Base-by-base conservation (phyloP, 2,113 vertebrate species). In the Paralichthys olivaceus region DNA sequence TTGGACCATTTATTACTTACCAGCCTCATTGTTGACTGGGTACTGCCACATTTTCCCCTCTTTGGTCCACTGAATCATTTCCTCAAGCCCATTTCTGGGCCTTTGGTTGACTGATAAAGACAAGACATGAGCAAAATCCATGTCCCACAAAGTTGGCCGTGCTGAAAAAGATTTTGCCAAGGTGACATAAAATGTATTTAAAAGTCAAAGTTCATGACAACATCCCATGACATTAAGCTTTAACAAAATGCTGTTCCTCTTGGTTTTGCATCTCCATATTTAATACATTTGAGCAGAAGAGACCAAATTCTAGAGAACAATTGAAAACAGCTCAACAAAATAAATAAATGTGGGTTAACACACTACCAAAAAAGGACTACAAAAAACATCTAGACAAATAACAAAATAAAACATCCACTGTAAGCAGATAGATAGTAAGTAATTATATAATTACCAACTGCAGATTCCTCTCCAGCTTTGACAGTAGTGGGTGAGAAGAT, bases 41-140 rank as follows among this genome's bases (percentile, higher is more conserved):
- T 94, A 99, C 28, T 94, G 93, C 97, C 98, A 98, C 55, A 98
- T 80, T 77, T 95, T 98, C 19, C 96, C 97, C 8, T 98, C 95
- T 87, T 95, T 96, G 5, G 97, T 99, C 98, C 96, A 99, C 90
- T 96, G 93, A 77, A 99, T 97, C 96, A 98, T 96, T 85, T 99
- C 97, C 75, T 99, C 96, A 89, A 99, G 95, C n/a, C 94, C 95
- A 0, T 99, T 98, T 8, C 90, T 93, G n/a, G 95, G 95, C 32
- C 72, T 81, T 37, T 95, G 95, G 17, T 95, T 91, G 47, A 73
- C 82, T 2, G 87, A 19, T 29, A 76, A 57, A 13, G 93, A 93
- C 57, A 99, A 71, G 34, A 94, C 75, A 79, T 95, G 92, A 0
- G 95, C 96, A 84, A 96, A 94, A 56, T 98, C 96, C 64, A 96